Evolutionary conservation across 2,113 vertebrate genomes (phyloP).

Genomic region (Mionectes macconnelli): DNA sequence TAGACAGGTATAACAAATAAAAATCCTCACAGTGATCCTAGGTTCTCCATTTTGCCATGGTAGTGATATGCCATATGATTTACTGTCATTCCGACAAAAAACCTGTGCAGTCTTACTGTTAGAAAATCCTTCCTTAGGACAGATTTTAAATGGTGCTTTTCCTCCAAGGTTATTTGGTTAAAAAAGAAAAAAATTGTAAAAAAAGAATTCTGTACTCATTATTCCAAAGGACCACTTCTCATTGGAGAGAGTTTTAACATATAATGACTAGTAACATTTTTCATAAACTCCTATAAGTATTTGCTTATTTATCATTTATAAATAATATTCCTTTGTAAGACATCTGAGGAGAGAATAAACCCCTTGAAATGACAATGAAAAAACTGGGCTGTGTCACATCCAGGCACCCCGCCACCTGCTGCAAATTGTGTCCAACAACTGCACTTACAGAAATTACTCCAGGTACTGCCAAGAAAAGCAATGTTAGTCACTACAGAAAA

Average conservation of each 20-base stretch:
- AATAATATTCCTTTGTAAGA: neutral
- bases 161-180: neutral
- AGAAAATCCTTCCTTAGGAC: neutral
- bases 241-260: neutral
- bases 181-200: neutral
- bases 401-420: slow-evolving; percentile 16
- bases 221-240: neutral
- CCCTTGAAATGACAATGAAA: neutral
- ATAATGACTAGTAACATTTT: neutral
- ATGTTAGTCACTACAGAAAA: neutral
- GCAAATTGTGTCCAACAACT: neutral
- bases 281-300: neutral
- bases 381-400: neutral
- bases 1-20: neutral
- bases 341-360: neutral
- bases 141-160: neutral
- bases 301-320: neutral
- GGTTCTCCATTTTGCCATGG: neutral
- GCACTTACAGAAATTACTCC: slow-evolving; percentile 42
- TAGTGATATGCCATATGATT: neutral
- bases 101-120: neutral
- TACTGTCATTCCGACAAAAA: neutral
- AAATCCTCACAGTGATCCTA: neutral
- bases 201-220: neutral
- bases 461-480: slow-evolving; percentile 41